Base-by-base conservation (phyloP, 2,113 vertebrate species). In the Noturus placidus region DNA sequence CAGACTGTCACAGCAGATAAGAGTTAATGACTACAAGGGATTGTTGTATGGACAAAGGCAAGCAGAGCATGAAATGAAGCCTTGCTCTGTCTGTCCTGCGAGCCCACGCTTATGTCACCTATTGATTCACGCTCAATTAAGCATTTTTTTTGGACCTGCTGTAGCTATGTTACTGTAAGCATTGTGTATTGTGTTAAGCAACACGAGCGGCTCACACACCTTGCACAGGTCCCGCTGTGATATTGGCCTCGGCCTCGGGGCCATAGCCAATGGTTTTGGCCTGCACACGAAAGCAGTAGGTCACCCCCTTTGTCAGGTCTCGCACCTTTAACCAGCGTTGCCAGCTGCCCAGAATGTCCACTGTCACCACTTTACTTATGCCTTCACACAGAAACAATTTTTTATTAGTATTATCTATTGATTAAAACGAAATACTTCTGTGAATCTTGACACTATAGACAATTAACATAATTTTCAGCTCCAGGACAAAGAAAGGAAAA, bases 321-420 rank as follows among this genome's bases (percentile, higher is more conserved):
- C 97, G 95, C 81, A 98, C 97, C 92, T 98, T 98, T 80, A 99
- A 91, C 98, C 98, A 99, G 70, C 95, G 96, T 59, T 97, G 98
- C 97, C 97, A 95, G 93, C 95, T 96, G 70, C 97, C 98, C 86
- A 96, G 95, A 56, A 99, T 97, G 14, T 98, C 97, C 94, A 99
- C 97, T 0, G 97, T 99, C 93, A 99, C 97, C 91, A 98, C 96
- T 93, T 98, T 98, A 90, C 96, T 99, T 89, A 99, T 97, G 15
- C 98, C 98, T 99, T 46, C 30, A 38, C 76, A 82, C 0, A 87
- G 86, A 85, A 84, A 76, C 0, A 77, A 27, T 72, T 54, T 78
- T 15, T n/a, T 77, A 77, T 50, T 77, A 79, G 14, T 77, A 79
- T 46, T 79, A 86, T 83, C 78, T 87, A 15, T 80, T 80, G 63